Percentiles rank a stretch among this genome's conserved stretches.
Conservation (phyloP, 64 coral and sea anemone genomes). For the Dendronephthya gigantea region DNA sequence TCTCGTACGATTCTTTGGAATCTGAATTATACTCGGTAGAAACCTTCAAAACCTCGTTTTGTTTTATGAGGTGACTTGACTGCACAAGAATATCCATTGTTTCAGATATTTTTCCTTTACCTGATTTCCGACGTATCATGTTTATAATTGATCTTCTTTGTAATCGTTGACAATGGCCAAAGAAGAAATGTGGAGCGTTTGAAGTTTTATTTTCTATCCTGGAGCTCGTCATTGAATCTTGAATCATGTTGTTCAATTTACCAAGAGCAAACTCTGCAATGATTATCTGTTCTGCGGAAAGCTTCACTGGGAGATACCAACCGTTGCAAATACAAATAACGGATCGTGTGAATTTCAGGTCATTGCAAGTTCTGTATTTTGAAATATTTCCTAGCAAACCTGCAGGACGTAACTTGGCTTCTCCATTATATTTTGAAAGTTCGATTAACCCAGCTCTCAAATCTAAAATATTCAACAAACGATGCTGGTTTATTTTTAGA, state of each 20-base stretch:
- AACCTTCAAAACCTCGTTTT: conserved; percentile 19
- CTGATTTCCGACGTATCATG: background rate
- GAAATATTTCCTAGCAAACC: background rate
- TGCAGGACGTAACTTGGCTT: background rate
- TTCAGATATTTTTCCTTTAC: background rate
- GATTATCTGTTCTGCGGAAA: background rate
- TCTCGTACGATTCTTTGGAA: background rate
- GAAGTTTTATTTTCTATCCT: background rate
- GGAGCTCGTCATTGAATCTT: background rate
- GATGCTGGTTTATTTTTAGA: background rate
- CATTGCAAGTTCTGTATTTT: background rate
- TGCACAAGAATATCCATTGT: conserved; percentile 10
- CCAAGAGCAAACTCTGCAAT: background rate
- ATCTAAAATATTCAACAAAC: background rate
- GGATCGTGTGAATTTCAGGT: background rate
- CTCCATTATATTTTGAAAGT: background rate
- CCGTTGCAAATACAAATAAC: background rate
- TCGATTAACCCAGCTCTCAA: background rate
- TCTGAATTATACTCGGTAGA: background rate
- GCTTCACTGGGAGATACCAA: background rate
- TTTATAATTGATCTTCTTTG: conserved; percentile 14
- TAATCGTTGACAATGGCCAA: conserved; percentile 34
- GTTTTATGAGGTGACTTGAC: conserved; percentile 16
- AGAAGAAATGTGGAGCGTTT: background rate
- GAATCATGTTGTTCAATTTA: background rate